Evolutionary conservation across 2,113 vertebrate species (phyloP).

Genomic region (Menura novaehollandiae): DNA sequence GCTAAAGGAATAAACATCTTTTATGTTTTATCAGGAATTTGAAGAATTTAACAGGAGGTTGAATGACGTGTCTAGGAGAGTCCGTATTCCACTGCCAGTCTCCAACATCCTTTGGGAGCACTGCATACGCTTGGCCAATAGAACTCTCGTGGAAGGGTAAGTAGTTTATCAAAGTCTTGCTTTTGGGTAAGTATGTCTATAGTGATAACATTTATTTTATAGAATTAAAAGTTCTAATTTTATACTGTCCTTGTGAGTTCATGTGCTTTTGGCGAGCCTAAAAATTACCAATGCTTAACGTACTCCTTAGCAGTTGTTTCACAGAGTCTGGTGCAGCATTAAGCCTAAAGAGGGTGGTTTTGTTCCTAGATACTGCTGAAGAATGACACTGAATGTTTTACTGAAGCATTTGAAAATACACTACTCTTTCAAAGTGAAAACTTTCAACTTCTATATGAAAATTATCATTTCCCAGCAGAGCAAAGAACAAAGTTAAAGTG

Average conservation of each 20-base stretch:
- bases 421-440: neutral
- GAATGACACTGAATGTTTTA: neutral
- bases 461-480: neutral
- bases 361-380: neutral
- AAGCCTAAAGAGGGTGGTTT: neutral
- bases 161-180: neutral
- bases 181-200: neutral
- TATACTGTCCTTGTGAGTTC: neutral
- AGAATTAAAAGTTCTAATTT: neutral
- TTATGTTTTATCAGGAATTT: conserved; percentile 83
- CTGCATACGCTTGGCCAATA: conserved; percentile 95
- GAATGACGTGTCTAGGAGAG: conserved; percentile 88
- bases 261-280: neutral
- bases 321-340: neutral
- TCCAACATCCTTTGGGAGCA: conserved; percentile 99
- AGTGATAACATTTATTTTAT: neutral
- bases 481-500: neutral
- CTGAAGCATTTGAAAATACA: neutral
- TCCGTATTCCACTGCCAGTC: conserved; percentile 92
- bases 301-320: neutral
- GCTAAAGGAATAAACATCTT: neutral
- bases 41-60: conserved; percentile 90
- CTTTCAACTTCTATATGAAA: neutral
- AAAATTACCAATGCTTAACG: neutral
- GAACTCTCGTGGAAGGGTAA: conserved; percentile 97